Base-by-base conservation (phyloP, 2,113 vertebrate genomes). In the Shinisaurus crocodilurus region DNA sequence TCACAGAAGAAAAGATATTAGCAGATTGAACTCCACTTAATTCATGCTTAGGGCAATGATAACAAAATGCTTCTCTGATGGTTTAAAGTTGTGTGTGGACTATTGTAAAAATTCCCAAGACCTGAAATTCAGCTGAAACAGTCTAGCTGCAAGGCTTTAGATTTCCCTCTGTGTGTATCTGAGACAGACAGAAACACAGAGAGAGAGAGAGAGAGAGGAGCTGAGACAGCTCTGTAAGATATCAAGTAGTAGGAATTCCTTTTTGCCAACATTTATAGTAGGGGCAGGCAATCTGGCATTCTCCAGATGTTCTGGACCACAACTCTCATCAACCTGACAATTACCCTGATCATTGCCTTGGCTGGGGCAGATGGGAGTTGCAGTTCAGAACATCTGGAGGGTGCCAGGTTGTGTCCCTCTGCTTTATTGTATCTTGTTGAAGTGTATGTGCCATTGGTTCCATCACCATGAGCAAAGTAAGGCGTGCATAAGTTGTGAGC, bases 11-110 rank as follows among this genome's bases (percentile, higher is more conserved):
- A 85, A 89, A 82, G 25, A 50, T 79, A 84, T 85, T 25, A 45
- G n/a, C 57, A 85, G 60, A 40, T 43, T 65, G 16, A 85, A 69
- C 60, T 69, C 82, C 15, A 43, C 75, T 69, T 25, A 40, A 85
- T 85, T 85, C 34, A 79, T 79, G 83, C 83, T 70, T 45, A 77
- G 27, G 82, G 60, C 83, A 67, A 67, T 76, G 70, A 43, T 90
- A 90, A 85, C 82, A 88, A 81, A 82, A 88, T 88, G 77, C 37
- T 70, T 82, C 65, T 88, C 67, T 88, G 87, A 81, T 88, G 32
- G n/a, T 90, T 90, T 40, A 85, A 85, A 77, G 74, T 74, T 40
- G 13, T 20, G 29, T 16, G 45, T 54, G 45, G 75, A 79, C 25
- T 50, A 43, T 45, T 57, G n/a, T 50, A 89, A 13, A 81, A 69